phyloP scores from a whole-genome alignment of 2,113 vertebrate genomes.

The Hippoglossus stenolepis region DNA sequence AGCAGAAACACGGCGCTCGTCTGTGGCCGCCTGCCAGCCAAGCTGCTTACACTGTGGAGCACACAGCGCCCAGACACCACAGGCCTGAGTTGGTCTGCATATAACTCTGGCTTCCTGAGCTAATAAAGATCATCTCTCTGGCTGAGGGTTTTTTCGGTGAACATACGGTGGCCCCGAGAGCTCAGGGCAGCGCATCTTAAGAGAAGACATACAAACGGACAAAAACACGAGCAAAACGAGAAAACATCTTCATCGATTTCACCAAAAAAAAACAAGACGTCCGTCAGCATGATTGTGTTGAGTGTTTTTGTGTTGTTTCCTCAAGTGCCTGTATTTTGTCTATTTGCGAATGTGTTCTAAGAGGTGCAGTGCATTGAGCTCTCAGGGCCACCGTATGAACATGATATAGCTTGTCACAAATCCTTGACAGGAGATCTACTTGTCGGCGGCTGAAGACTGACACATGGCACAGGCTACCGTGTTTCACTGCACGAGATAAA shows the following conservation, averaged over 20 bases:
- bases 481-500: not conserved
- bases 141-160: conserved; percentile 39
- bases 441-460: not conserved
- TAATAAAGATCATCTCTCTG: conserved; percentile 62
- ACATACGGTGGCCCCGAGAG: not conserved
- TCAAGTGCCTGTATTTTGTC: no score
- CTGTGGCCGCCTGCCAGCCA: conserved; percentile 74
- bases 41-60: conserved; percentile 67
- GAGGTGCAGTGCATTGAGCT: no score
- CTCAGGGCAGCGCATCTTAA: not conserved
- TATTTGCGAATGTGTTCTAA: no score
- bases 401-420: conserved; percentile 22
- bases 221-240: not conserved
- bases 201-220: not conserved
- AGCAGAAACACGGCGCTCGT: conserved; percentile 61
- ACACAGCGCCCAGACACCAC: conserved; percentile 49
- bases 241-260: not conserved
- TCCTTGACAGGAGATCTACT: not conserved
- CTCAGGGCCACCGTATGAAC: not conserved
- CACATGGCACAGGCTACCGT: not conserved
- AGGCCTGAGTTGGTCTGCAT: conserved; percentile 51
- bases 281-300: not conserved
- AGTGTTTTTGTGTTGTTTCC: not conserved
- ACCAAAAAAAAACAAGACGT: not conserved
- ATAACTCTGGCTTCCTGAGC: conserved; percentile 55